Percentiles rank a stretch among this genome's conserved stretches.
These are phyloP conservation scores for Hiodon tergisus DNA, from an alignment of 2,113 vertebrate species.

Conservation along the genomic window DNA sequence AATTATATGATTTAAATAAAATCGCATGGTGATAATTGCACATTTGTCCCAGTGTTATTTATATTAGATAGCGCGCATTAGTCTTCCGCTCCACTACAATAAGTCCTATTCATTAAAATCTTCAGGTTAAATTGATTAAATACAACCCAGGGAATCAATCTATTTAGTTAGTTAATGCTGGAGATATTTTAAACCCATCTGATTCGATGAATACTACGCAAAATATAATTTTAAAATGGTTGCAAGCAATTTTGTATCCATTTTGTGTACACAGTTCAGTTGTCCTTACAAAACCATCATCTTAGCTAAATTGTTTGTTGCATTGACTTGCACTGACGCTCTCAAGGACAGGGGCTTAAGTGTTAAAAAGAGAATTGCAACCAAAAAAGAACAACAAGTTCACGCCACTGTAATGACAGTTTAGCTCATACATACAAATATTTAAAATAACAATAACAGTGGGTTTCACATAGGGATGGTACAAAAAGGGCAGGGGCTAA, in stretches of 20 bases:
- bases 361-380: too few relatives aligned
- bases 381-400: too few relatives aligned
- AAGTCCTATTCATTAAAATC: slow-evolving; percentile 1
- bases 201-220: neutral
- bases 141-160: neutral
- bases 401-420: too few relatives aligned
- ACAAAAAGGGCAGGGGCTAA: too few relatives aligned
- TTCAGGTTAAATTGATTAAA: neutral
- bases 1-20: too few relatives aligned
- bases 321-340: too few relatives aligned
- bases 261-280: neutral
- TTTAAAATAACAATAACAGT: too few relatives aligned
- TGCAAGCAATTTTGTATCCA: neutral
- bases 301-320: too few relatives aligned
- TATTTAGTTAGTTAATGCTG: neutral
- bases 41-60: neutral
- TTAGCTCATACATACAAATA: too few relatives aligned
- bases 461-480: too few relatives aligned
- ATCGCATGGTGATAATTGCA: neutral
- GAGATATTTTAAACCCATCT: slow-evolving; percentile 1
- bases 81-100: neutral
- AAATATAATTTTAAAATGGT: too few relatives aligned
- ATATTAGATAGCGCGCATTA: neutral
- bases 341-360: too few relatives aligned
- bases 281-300: neutral